Base-by-base conservation (phyloP, 2,888 invertebrate genomes). In the Eilema depressum region DNA sequence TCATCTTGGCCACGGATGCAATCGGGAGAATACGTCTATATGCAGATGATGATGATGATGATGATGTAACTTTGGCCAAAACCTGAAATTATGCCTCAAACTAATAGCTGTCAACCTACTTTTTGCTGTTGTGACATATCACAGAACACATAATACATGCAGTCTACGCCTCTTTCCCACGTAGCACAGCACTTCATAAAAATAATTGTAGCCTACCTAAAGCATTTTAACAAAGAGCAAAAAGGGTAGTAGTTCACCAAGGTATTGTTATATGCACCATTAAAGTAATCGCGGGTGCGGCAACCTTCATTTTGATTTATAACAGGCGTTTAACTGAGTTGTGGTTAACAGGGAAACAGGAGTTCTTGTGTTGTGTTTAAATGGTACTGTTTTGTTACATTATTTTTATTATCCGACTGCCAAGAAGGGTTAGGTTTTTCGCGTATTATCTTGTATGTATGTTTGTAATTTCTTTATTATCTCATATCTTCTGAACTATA, bases 271-370 rank as follows among this genome's bases (percentile, higher is more conserved):
- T 74, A 79, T 71, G 71, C 57, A 68, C 74, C 77, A 71, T 76
- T 76, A 47, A 71, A 26, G 57, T 71, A 74, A 78, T 79, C 60
- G 66, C 57, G 65, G 70, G 73, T 73, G 71, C 70, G 71, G 73
- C 66, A 74, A 63, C 57, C 66, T 71, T 69, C 74, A 70, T 56
- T 74, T 30, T 76, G 70, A 79, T 74, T 78, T 76, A 78, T 74
- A 71, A 66, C 37, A 23, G 63, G 37, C 60, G 68, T 65, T 74
- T 26, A 64, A 69, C 59, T 37, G 59, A 69, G 71, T 28, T 74
- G 41, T 30, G 66, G 37, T 47, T 67, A 60, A 67, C 69, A 65
- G 26, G 20, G 47, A 47, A 64, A 28, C 47, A 53, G 20, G 5
- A 26, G 4, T 26, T 37, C 3, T 28, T 63, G 17, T 2, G 17